Conservation (phyloP, 2,797 vertebrate genomes). For the Mus caroli region DNA sequence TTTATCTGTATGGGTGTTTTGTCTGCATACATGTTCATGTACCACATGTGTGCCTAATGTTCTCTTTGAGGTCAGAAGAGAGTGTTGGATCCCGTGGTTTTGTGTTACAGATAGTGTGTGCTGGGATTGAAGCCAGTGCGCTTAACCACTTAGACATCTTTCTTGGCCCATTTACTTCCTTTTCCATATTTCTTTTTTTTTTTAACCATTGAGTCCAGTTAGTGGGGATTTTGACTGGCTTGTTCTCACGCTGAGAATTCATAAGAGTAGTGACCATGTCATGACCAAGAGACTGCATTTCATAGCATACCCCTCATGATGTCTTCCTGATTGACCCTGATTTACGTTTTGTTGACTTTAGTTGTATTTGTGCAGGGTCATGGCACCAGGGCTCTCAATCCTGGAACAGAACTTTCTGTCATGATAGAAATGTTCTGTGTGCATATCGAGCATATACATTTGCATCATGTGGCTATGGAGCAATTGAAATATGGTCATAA, state of each 20-base stretch:
- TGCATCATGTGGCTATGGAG: background rate
- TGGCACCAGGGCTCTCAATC: background rate
- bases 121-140: background rate
- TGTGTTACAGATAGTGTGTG: background rate
- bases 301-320: background rate
- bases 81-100: background rate
- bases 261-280: background rate
- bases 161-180: background rate
- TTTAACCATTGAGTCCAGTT: background rate
- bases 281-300: background rate
- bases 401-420: background rate
- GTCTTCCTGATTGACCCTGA: background rate
- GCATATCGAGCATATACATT: background rate
- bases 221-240: background rate
- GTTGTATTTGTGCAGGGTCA: background rate
- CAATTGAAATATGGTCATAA: background rate
- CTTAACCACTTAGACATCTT: background rate
- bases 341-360: constrained; percentile 10
- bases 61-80: background rate
- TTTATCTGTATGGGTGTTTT: background rate
- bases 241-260: background rate
- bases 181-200: background rate
- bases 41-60: background rate
- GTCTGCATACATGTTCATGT: background rate
- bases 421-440: background rate